Conservation (phyloP, 2,797 vertebrate species). For the Microchirus variegatus region DNA sequence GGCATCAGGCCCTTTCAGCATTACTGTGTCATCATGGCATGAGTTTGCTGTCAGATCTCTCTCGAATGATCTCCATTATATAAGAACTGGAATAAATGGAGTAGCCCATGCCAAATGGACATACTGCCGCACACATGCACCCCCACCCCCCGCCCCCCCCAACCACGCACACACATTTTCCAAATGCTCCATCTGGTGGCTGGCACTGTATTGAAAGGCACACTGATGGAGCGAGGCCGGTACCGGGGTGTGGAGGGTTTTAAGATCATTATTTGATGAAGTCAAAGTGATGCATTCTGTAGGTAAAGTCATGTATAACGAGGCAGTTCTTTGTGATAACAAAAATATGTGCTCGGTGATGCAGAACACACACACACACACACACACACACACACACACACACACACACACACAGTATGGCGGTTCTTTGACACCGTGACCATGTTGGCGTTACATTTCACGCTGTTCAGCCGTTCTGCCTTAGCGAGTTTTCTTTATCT, state of each 20-base stretch:
- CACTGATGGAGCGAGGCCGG: background rate
- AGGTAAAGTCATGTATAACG: no score
- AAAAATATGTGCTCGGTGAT: background rate
- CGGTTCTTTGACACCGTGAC: constrained; percentile 1
- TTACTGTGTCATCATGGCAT: constrained; percentile 36
- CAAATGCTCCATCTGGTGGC: constrained; percentile 44
- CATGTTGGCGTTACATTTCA: constrained; percentile 31
- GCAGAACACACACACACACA: background rate
- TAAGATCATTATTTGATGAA: no score
- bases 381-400: constrained; percentile 3
- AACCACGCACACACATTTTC: constrained; percentile 25
- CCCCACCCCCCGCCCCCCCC: no score
- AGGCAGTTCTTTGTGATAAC: no score
- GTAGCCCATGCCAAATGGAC: constrained; percentile 34
- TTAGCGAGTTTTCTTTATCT: constrained; percentile 41
- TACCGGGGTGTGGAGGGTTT: no score
- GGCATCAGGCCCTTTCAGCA: constrained; percentile 33
- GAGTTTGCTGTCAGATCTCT: constrained; percentile 48
- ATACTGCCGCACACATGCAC: constrained; percentile 22
- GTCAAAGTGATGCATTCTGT: no score
- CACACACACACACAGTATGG: background rate
- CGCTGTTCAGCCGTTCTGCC: constrained; percentile 44
- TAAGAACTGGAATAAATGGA: constrained; percentile 47
- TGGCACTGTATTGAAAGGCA: constrained; percentile 14
- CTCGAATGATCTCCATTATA: constrained; percentile 44